A percentile compares a stretch with the other conserved stretches of the same genome.
Evolutionary conservation across 2,888 invertebrate genomes (phyloP).

Genomic region (Lathronympha strigana): DNA sequence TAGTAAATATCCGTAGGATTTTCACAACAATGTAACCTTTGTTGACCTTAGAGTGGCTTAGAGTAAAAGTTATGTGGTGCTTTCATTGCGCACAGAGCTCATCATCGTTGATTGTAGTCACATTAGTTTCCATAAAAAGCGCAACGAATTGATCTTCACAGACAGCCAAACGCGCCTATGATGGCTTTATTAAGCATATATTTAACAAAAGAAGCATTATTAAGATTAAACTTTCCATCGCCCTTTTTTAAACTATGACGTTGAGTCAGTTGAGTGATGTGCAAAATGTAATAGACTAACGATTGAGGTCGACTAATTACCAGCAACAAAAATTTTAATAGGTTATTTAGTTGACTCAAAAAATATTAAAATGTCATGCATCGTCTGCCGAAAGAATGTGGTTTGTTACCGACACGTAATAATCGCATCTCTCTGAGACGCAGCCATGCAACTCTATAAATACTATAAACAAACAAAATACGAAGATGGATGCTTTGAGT

Average conservation of each 20-base stretch:
- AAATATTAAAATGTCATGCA: no score
- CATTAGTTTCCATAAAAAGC: constrained; percentile 24
- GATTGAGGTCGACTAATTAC: no score
- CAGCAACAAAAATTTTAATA: no score
- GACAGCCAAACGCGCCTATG: background rate
- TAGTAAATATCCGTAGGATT: background rate
- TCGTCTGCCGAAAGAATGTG: no score
- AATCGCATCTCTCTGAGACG: no score
- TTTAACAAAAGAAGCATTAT: background rate
- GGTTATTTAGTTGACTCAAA: no score
- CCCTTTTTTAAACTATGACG: background rate
- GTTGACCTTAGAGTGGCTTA: constrained; percentile 18
- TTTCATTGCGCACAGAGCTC: background rate
- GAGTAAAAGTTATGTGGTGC: constrained; percentile 8
- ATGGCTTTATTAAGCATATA: constrained; percentile 1
- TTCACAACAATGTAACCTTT: constrained; percentile 2
- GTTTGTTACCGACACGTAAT: no score
- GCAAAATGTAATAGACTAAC: no score
- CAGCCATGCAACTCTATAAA: no score
- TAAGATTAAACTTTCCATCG: background rate
- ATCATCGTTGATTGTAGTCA: constrained; percentile 26
- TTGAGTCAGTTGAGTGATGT: no score
- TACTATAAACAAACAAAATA: no score
- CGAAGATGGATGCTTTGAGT: no score
- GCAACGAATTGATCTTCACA: constrained; percentile 25